A percentile compares a stretch with the other conserved stretches of the same genome.
phyloP scores from a whole-genome alignment of 2,888 invertebrate species.

The Nowickia ferox region DNA sequence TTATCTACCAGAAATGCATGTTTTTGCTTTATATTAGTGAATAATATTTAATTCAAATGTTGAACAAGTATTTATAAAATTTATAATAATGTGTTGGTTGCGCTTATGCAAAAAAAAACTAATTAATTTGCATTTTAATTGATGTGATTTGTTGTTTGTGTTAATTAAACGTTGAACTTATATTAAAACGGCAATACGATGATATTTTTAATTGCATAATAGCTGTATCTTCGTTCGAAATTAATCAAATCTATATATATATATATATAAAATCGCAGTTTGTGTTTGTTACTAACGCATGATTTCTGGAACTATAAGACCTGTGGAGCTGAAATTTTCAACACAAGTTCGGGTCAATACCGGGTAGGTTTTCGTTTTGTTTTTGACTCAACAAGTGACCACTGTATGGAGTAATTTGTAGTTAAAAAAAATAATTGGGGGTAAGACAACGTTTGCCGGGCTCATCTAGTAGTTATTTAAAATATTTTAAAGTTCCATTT shows the following conservation, averaged over 20 bases:
- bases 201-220: neutral
- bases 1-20: conserved; percentile 19
- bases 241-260: too few relatives aligned
- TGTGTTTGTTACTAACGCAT: too few relatives aligned
- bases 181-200: conserved; percentile 5
- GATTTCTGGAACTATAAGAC: too few relatives aligned
- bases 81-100: neutral
- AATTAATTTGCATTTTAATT: conserved; percentile 56
- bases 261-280: too few relatives aligned
- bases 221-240: conserved; percentile 10
- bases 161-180: conserved; percentile 43
- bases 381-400: too few relatives aligned
- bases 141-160: conserved; percentile 53
- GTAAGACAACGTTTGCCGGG: too few relatives aligned
- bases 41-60: conserved; percentile 16
- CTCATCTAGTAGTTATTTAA: neutral
- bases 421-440: too few relatives aligned
- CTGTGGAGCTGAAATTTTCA: too few relatives aligned
- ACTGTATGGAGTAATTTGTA: too few relatives aligned
- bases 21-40: conserved; percentile 17
- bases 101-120: neutral
- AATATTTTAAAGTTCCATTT: neutral
- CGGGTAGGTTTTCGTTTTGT: too few relatives aligned
- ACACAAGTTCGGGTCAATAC: too few relatives aligned
- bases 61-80: conserved; percentile 15